Base-by-base conservation (phyloP, 2,888 invertebrate species). In the Strigamia crassipes region DNA sequence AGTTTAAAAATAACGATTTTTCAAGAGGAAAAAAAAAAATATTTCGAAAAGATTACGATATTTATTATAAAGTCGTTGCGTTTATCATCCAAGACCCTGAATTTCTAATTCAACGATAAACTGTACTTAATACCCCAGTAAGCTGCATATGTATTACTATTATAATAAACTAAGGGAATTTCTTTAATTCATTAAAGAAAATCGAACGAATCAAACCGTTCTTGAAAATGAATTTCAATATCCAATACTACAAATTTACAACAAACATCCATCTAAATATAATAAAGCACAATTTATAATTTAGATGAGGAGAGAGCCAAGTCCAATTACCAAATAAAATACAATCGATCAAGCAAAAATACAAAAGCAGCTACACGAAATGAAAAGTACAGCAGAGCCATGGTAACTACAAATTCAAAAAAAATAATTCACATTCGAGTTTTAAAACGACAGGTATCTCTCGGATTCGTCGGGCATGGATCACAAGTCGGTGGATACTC, bases 201-300 rank as follows among this genome's bases (percentile, higher is more conserved):
- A 18, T 2, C 6, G 61, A 61, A 61, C 61, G 61, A 61, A 23
- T 61, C 13, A 4, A 27, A 61, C 2, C 27, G 73, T 73, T 73
- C 27, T 13, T 73, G 31, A 13, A 73, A 73, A 23, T n/a, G 1
- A 73, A 27, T 12, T 73, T 27, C 73, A 73, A 73, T 73, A 73
- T 73, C 31, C 13, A 73, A 73, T 73, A 73, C 73, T 73, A 73
- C 73, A 73, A 73, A 73, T 73, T 73, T 73, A 73, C 73, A 73
- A 61, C 61, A 51, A 51, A 51, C 4, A 51, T 51, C 51, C 12
- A 61, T 23, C 23, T 23, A 61, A 61, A 23, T 23, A 61, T 23
- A 61, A 61, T 31, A 31, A 73, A 73, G 23, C 73, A 73, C 73
- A 73, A 73, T 73, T 73, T 27, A 31, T 3, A 73, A 73, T 73